Evolutionary conservation across 2,888 invertebrate genomes (phyloP), one percentile per base, ranked within the genome.

Genomic region (Schizotus pectinicornis): DNA sequence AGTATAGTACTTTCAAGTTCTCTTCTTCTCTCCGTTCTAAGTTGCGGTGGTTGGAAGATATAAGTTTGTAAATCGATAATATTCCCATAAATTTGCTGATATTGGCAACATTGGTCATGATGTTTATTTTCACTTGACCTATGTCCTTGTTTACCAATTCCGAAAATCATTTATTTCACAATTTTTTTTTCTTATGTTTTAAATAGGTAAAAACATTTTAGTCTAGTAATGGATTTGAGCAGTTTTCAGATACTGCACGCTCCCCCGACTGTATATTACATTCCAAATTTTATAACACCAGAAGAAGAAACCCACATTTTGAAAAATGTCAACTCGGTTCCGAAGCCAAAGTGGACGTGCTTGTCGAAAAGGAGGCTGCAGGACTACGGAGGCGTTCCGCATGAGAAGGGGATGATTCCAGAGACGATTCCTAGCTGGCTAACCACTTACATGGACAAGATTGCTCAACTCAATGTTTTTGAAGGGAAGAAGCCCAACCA

Each of bases 351-450:
- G 81, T 99, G 99, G 99, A 95, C 95, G 1, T 92, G 92, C 74
- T 82, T 99, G 36, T 87, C 90, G 12, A 91, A 95, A 75, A 85
- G 98, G 63, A 85, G 97, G 62, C 83, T 99, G n/a, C 96, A 98
- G 77, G 98, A 98, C 79, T 99, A 98, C 88, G 98, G 98, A 14
- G 98, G 98, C 0, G 82, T 96, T 53, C 97, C 98, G 0, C 95
- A 95, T 76, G 86, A 85, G 9, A 95, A 94, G 73, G 96, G 95
- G 56, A 95, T 98, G 94, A 87, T 98, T 62, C 88, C 92, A 0
- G 97, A 98, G 79, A 82, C 85, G 62, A 88, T 98, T 65, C 98
- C 98, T 1, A 70, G 79, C 77, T 97, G 97, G 97, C 81, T 98
- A 31, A 83, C 87, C 67, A 79, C 74, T 9, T 91, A 89, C 72